Conservation (phyloP, 1,140 invertebrate genomes). For the Copidosoma floridanum region DNA sequence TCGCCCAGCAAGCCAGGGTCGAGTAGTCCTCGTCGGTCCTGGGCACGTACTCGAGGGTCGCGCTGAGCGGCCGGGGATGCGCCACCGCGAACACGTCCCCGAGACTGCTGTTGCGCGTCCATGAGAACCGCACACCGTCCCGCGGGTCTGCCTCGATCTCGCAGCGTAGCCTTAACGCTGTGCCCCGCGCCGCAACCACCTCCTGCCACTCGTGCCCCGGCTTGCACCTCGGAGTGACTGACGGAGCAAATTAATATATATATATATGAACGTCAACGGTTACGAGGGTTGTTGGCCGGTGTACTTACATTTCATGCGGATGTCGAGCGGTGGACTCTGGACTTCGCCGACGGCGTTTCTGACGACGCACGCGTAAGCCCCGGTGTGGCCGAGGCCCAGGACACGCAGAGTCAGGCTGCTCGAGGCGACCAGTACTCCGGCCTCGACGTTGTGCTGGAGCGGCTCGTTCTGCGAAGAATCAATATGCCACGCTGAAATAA, state of each 20-base stretch:
- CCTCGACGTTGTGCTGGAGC: slow-evolving; percentile 37
- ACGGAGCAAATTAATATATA: neutral
- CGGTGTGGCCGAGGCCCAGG: slow-evolving; percentile 55
- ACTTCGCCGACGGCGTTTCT: slow-evolving; percentile 69
- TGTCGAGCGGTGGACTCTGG: slow-evolving; percentile 61
- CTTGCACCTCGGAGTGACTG: slow-evolving; percentile 65
- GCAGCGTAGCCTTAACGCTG: slow-evolving; percentile 67
- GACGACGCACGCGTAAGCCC: slow-evolving; percentile 68
- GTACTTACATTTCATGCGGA: slow-evolving; percentile 68
- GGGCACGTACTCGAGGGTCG: slow-evolving; percentile 67
- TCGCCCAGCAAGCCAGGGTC: slow-evolving; percentile 82
- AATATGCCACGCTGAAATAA: neutral
- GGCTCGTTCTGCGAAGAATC: slow-evolving; percentile 31
- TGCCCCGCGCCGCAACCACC: slow-evolving; percentile 62
- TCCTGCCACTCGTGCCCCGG: slow-evolving; percentile 60
- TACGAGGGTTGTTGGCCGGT: neutral
- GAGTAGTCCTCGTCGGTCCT: slow-evolving; percentile 70
- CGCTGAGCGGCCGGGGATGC: slow-evolving; percentile 62
- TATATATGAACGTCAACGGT: neutral
- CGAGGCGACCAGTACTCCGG: slow-evolving; percentile 36
- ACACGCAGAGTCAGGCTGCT: slow-evolving; percentile 54
- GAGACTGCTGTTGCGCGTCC: slow-evolving; percentile 76
- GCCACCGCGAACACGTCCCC: slow-evolving; percentile 62
- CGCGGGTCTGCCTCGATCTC: slow-evolving; percentile 79
- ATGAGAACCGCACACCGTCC: slow-evolving; percentile 67